These are phyloP conservation scores for Drosophila neonasuta DNA, from an alignment of 2,888 invertebrate genomes.

Conservation along the genomic window DNA sequence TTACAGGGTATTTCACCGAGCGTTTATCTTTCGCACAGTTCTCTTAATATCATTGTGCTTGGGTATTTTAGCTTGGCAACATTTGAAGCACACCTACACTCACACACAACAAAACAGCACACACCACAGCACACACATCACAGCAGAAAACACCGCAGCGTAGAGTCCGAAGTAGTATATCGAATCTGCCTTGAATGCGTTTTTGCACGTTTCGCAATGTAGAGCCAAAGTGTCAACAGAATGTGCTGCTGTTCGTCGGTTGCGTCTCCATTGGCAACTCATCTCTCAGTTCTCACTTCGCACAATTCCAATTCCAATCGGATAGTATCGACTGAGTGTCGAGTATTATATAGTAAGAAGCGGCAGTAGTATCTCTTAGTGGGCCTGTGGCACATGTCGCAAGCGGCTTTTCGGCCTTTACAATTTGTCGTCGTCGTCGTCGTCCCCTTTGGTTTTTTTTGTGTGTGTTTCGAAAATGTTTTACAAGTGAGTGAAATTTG, in stretches of 20 bases:
- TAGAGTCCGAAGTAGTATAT: constrained; percentile 10
- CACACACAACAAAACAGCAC: background rate
- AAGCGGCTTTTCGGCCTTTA: constrained; percentile 49
- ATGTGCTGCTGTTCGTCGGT: constrained; percentile 6
- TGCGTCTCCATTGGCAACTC: constrained; percentile 4
- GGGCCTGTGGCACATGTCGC: constrained; percentile 38
- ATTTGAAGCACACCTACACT: constrained; percentile 25
- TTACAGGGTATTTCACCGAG: constrained; percentile 8
- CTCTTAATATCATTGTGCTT: constrained; percentile 9
- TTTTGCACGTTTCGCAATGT: constrained; percentile 56
- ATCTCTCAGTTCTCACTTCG: constrained; percentile 1
- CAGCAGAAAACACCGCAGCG: background rate
- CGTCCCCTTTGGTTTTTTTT: background rate
- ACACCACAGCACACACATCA: constrained; percentile 5
- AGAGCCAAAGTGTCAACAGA: constrained; percentile 51
- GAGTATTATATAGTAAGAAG: background rate
- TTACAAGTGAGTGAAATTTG: constrained; percentile 70
- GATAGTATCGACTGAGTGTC: constrained; percentile 3
- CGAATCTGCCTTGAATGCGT: constrained; percentile 28
- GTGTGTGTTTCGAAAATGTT: constrained; percentile 56
- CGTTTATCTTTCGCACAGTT: background rate
- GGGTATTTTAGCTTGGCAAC: constrained; percentile 27
- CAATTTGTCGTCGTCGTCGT: constrained; percentile 55
- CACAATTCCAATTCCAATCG: constrained; percentile 30
- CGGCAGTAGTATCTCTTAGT: constrained; percentile 4